phyloP scores from a whole-genome alignment of 1,140 invertebrate genomes.

The Akabosia matsudoensis region DNA sequence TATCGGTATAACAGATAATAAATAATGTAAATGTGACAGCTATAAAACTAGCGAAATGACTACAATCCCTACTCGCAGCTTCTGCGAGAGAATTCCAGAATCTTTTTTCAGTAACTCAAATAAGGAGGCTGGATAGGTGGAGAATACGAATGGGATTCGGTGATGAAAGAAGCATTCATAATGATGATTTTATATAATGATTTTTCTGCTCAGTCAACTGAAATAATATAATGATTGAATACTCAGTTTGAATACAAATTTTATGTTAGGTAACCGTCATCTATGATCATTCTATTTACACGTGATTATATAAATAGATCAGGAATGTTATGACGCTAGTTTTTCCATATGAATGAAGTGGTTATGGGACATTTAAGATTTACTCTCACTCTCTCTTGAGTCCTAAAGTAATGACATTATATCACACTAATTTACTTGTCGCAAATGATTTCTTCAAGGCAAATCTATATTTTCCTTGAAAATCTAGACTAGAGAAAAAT shows the following conservation, averaged over 20 bases:
- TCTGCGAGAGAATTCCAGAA: background rate
- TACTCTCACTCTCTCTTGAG: too few species aligned
- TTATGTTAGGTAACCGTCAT: too few species aligned
- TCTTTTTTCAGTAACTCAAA: background rate
- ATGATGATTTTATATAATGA: background rate
- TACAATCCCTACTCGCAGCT: background rate
- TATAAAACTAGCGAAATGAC: background rate
- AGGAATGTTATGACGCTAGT: background rate
- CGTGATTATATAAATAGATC: background rate
- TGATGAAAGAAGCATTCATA: background rate
- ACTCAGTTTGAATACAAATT: background rate
- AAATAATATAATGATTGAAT: background rate
- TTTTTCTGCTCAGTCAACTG: background rate
- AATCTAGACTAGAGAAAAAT: background rate
- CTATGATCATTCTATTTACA: too few species aligned
- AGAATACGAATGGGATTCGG: background rate
- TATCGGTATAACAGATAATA: background rate
- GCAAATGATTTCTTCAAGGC: background rate
- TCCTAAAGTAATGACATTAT: too few species aligned
- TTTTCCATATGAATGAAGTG: background rate
- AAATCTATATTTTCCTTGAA: background rate
- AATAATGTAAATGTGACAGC: slow-evolving; percentile 5
- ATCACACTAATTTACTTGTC: slow-evolving; percentile 3
- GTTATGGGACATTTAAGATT: background rate
- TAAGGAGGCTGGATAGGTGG: background rate